phyloP scores from a whole-genome alignment of 2,888 invertebrate species.

The Byasa hedistus region DNA sequence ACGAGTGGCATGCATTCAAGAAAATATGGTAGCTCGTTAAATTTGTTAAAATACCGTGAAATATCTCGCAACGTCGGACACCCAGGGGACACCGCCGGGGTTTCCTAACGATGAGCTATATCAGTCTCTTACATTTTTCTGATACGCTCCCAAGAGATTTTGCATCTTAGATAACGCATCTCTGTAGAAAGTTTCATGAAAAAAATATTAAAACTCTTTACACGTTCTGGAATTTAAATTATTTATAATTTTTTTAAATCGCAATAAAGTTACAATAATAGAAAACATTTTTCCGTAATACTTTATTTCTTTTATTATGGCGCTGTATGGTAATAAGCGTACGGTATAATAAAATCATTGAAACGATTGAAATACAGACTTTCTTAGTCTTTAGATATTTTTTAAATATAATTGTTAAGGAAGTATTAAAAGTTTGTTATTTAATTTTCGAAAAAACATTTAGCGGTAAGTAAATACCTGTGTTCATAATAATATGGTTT shows the following conservation, averaged over 20 bases:
- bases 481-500: no score
- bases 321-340: no score
- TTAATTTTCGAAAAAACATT: no score
- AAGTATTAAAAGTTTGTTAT: no score
- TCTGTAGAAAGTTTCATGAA: constrained; percentile 55
- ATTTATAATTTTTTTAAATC: neutral
- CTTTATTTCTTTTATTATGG: no score
- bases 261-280: neutral
- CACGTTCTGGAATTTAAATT: constrained; percentile 35
- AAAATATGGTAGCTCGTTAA: constrained; percentile 76
- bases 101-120: constrained; percentile 52
- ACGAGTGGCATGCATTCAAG: constrained; percentile 58
- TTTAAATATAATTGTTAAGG: no score
- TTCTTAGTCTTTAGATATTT: no score
- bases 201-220: constrained; percentile 50
- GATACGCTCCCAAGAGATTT: constrained; percentile 67
- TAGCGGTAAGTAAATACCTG: no score
- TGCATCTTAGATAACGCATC: constrained; percentile 55
- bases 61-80: constrained; percentile 71
- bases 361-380: no score
- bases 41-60: constrained; percentile 79
- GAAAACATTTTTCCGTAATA: no score
- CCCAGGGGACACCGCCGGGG: constrained; percentile 55
- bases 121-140: constrained; percentile 68
- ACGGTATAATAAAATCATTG: no score